These are phyloP conservation scores for Paelopatides confundens DNA, from an alignment of 53 echinoderm and acorn worm genomes.

Conservation along the genomic window DNA sequence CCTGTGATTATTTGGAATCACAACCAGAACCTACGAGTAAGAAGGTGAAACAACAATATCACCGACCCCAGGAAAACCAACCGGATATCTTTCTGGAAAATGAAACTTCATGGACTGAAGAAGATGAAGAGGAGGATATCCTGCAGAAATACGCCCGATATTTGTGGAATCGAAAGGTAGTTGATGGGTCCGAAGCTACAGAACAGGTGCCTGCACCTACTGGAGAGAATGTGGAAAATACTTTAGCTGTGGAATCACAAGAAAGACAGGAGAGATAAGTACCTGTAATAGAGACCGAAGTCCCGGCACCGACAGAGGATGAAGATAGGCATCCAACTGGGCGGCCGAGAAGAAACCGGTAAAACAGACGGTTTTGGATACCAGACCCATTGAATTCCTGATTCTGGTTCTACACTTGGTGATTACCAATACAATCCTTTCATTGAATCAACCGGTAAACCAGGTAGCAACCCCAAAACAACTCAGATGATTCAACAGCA, in stretches of 20 bases:
- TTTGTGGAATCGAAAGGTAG: too few relatives aligned
- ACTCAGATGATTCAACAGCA: neutral
- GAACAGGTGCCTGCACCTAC: too few relatives aligned
- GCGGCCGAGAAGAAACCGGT: neutral
- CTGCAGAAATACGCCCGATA: conserved; percentile 7
- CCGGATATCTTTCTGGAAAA: neutral
- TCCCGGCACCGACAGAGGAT: neutral
- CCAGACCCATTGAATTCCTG: too few relatives aligned
- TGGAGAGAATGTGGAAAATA: too few relatives aligned
- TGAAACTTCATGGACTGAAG: neutral
- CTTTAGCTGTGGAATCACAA: too few relatives aligned
- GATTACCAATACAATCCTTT: too few relatives aligned
- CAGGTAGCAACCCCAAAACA: neutral
- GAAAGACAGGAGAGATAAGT: neutral
- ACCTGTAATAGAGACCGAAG: neutral
- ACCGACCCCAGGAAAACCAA: neutral
- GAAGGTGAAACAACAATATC: neutral
- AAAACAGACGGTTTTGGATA: too few relatives aligned
- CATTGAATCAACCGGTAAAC: neutral
- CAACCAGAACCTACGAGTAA: neutral
- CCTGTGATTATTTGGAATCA: conserved; percentile 5
- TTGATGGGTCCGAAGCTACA: neutral
- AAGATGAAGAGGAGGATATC: neutral
- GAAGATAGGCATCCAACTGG: too few relatives aligned
- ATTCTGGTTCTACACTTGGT: too few relatives aligned